phyloP scores from a whole-genome alignment of 2,797 vertebrate genomes.

The Acanthiza pusilla region DNA sequence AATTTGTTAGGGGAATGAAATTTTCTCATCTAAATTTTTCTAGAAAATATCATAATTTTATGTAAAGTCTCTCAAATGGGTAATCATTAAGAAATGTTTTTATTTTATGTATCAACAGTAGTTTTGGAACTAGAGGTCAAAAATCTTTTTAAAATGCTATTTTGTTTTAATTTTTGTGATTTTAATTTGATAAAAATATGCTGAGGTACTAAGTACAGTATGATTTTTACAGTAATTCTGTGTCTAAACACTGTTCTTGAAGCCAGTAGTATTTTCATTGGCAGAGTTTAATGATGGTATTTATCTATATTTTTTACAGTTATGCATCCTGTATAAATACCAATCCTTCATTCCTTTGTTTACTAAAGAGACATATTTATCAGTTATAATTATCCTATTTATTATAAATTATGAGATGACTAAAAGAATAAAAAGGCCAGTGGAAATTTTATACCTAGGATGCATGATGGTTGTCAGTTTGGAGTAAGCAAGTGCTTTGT shows the following conservation, averaged over 20 bases:
- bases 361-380: conserved; percentile 82
- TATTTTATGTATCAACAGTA: conserved; percentile 81
- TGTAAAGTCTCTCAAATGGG: conserved; percentile 82
- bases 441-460: conserved; percentile 77
- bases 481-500: conserved; percentile 68
- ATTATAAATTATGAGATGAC: conserved; percentile 83
- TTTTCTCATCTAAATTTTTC: conserved; percentile 83
- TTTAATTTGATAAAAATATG: conserved; percentile 81
- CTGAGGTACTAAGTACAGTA: conserved; percentile 78
- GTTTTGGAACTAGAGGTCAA: conserved; percentile 79
- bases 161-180: conserved; percentile 80
- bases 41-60: conserved; percentile 87
- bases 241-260: conserved; percentile 79
- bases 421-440: conserved; percentile 79
- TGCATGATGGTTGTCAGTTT: conserved; percentile 74
- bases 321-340: conserved; percentile 81
- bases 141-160: conserved; percentile 79
- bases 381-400: conserved; percentile 81
- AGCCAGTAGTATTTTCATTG: conserved; percentile 83
- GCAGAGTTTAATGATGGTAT: conserved; percentile 77
- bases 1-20: conserved; percentile 79
- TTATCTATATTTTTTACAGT: conserved; percentile 81
- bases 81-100: conserved; percentile 81
- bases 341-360: conserved; percentile 83
- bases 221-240: conserved; percentile 79